These are phyloP conservation scores for Pycnonotus jocosus DNA, from an alignment of 2,113 vertebrate species.

Conservation along the genomic window DNA sequence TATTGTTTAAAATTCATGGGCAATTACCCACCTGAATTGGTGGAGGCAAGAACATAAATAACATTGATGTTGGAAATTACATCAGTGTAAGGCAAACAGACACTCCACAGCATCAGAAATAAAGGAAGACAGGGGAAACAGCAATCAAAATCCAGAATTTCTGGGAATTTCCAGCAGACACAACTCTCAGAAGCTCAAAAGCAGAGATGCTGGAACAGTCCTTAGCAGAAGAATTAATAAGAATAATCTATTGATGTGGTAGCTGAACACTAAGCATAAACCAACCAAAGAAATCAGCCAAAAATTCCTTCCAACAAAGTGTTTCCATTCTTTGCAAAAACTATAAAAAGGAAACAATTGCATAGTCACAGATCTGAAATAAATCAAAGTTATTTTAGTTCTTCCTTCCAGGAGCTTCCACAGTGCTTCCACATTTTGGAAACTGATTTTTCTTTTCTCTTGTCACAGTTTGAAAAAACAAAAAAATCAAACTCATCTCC, in stretches of 20 bases:
- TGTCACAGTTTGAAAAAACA: neutral
- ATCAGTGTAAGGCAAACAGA: neutral
- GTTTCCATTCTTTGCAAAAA: neutral
- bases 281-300: neutral
- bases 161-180: neutral
- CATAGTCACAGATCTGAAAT: neutral
- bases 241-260: neutral
- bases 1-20: neutral
- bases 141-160: neutral
- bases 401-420: neutral
- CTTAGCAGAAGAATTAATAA: neutral
- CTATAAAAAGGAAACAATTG: neutral
- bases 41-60: neutral
- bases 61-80: neutral
- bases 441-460: neutral
- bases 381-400: neutral
- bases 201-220: neutral
- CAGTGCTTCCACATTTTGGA: neutral
- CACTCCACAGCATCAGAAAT: neutral
- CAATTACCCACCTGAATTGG: neutral
- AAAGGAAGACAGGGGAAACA: neutral
- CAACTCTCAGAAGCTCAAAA: neutral
- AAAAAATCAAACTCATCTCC: neutral
- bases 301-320: neutral
- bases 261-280: neutral